These are phyloP conservation scores for Drosophila rubida DNA, from an alignment of 2,888 invertebrate species.

Conservation along the genomic window DNA sequence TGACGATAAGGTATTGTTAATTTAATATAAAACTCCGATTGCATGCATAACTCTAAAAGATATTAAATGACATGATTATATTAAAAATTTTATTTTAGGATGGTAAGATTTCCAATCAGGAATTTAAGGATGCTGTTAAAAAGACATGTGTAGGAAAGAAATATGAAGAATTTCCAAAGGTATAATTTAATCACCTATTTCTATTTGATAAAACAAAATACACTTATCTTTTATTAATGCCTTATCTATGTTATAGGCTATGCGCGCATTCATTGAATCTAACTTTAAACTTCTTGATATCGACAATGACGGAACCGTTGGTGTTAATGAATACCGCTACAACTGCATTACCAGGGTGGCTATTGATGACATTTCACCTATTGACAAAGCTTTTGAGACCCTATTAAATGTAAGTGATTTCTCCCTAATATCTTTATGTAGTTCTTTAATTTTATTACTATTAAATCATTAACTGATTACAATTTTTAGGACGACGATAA, in stretches of 20 bases:
- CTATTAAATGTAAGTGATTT: slow-evolving; percentile 88
- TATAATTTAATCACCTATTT: slow-evolving; percentile 41
- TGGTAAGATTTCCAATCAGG: slow-evolving; percentile 92
- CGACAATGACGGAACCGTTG: slow-evolving; percentile 92
- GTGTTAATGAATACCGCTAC: slow-evolving; percentile 92
- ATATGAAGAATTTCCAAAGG: slow-evolving; percentile 92
- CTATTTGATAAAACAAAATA: neutral
- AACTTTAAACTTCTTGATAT: slow-evolving; percentile 93
- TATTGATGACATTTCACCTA: slow-evolving; percentile 90
- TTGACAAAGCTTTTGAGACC: slow-evolving; percentile 92
- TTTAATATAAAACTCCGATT: neutral
- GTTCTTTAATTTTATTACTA: neutral
- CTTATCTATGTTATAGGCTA: slow-evolving; percentile 85
- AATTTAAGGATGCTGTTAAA: slow-evolving; percentile 92
- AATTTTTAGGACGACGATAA: slow-evolving; percentile 90
- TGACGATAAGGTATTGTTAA: slow-evolving; percentile 89
- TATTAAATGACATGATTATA: neutral
- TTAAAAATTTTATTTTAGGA: slow-evolving; percentile 86
- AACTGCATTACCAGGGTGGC: slow-evolving; percentile 93
- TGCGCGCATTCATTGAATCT: slow-evolving; percentile 94
- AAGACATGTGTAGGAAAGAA: slow-evolving; percentile 91
- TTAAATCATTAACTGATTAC: neutral
- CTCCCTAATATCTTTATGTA: neutral
- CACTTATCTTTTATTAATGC: neutral
- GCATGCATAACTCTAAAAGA: neutral